Conservation (phyloP, 1,140 invertebrate genomes). For the Cydia pomonella region DNA sequence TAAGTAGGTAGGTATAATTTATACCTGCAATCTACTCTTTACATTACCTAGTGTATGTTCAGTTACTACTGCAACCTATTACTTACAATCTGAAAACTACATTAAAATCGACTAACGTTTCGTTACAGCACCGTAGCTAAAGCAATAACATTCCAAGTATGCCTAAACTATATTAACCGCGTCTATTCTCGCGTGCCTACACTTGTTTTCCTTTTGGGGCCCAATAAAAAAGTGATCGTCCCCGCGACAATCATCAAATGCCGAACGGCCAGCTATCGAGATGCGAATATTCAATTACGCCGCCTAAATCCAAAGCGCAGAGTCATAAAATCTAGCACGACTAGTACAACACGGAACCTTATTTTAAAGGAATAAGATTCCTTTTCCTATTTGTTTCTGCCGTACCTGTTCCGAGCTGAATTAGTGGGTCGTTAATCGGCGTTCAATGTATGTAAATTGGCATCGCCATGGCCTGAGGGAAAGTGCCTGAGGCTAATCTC, state of each 20-base stretch:
- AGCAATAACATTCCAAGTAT: not conserved
- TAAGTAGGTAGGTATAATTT: too few species aligned
- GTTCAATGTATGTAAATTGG: slow-evolving; percentile 44
- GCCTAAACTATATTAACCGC: not conserved
- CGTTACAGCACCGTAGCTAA: not conserved
- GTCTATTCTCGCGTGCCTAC: not conserved
- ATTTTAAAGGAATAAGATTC: slow-evolving; percentile 1
- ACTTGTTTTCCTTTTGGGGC: slow-evolving; percentile 40
- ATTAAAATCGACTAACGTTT: not conserved
- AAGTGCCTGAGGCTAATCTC: slow-evolving; percentile 22
- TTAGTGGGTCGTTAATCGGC: slow-evolving; percentile 44
- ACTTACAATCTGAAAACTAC: not conserved
- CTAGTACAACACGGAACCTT: slow-evolving; percentile 39
- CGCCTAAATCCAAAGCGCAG: slow-evolving; percentile 44
- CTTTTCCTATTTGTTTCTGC: slow-evolving; percentile 15
- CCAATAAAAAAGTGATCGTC: slow-evolving; percentile 44
- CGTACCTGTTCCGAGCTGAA: slow-evolving; percentile 37
- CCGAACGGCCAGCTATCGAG: slow-evolving; percentile 48
- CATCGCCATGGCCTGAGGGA: slow-evolving; percentile 33
- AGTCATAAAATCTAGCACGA: slow-evolving; percentile 31
- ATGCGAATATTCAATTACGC: slow-evolving; percentile 62
- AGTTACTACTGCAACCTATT: too few species aligned
- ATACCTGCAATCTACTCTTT: too few species aligned
- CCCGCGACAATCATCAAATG: slow-evolving; percentile 50
- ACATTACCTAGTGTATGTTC: too few species aligned